These are phyloP conservation scores for Tadarida brasiliensis DNA, from an alignment of 2,797 vertebrate genomes.

Conservation along the genomic window DNA sequence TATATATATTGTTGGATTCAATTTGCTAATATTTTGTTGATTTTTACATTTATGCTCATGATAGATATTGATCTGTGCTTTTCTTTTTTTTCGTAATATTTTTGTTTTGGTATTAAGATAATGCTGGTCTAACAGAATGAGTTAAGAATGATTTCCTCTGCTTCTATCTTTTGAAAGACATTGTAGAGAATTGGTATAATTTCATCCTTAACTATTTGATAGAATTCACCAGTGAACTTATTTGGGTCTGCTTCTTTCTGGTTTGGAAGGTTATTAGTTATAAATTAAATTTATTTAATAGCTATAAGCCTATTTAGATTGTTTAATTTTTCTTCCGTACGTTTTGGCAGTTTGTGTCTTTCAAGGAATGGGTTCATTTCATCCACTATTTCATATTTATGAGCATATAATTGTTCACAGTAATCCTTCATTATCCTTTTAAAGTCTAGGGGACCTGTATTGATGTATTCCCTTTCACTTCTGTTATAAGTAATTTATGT, in stretches of 20 bases:
- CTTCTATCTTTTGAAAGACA: not conserved
- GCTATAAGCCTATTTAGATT: not conserved
- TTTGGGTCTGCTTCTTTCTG: not conserved
- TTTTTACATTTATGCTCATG: not conserved
- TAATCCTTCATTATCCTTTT: not conserved
- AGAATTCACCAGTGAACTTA: not conserved
- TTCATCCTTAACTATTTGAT: too few relatives aligned
- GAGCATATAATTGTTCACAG: too few relatives aligned
- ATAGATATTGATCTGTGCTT: not conserved
- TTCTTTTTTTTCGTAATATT: not conserved
- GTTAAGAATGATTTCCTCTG: not conserved
- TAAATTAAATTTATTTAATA: not conserved
- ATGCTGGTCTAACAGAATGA: not conserved
- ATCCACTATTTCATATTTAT: too few relatives aligned
- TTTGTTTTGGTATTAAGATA: not conserved
- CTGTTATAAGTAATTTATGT: not conserved
- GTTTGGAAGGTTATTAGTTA: not conserved
- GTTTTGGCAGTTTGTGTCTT: not conserved
- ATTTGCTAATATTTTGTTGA: not conserved
- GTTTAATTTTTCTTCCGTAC: not conserved
- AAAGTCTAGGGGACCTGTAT: not conserved
- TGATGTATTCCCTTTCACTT: not conserved
- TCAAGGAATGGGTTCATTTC: too few relatives aligned
- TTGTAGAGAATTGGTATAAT: too few relatives aligned
- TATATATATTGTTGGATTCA: not conserved